Percentiles rank a stretch among this genome's conserved stretches.
These are phyloP conservation scores for Drosophila willistoni DNA, from an alignment of 1,140 invertebrate species.

Conservation along the genomic window DNA sequence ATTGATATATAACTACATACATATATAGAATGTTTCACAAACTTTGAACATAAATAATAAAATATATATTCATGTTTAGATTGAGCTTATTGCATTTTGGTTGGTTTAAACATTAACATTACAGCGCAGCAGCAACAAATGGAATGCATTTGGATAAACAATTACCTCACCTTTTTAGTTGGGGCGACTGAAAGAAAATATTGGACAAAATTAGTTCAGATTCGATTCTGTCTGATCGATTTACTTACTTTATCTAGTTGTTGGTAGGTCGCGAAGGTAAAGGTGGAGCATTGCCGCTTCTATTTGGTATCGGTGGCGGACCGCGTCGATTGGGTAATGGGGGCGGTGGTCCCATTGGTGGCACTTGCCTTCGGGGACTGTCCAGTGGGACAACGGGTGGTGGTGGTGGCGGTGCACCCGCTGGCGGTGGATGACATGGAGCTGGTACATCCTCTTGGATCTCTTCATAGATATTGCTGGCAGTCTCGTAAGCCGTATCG, in stretches of 20 bases:
- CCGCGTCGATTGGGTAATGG: slow-evolving; percentile 87
- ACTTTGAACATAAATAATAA: slow-evolving; percentile 18
- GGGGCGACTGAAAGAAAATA: neutral
- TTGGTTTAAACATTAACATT: slow-evolving; percentile 58
- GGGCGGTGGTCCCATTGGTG: slow-evolving; percentile 84
- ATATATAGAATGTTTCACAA: slow-evolving; percentile 6
- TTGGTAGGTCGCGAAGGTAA: slow-evolving; percentile 74
- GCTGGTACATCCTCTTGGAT: slow-evolving; percentile 74
- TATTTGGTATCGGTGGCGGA: slow-evolving; percentile 86
- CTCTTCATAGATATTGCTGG: slow-evolving; percentile 75
- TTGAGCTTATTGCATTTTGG: slow-evolving; percentile 21
- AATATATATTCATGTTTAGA: slow-evolving; percentile 55
- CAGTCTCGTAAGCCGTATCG: slow-evolving; percentile 59
- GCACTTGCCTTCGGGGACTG: slow-evolving; percentile 59
- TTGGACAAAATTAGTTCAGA: neutral
- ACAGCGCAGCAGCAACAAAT: slow-evolving; percentile 43
- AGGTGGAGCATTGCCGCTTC: slow-evolving; percentile 83
- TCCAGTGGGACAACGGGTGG: neutral
- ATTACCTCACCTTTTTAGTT: neutral
- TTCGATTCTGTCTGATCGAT: neutral
- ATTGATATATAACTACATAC: neutral
- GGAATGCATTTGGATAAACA: slow-evolving; percentile 51
- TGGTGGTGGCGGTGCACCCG: slow-evolving; percentile 52
- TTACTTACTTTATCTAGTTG: slow-evolving; percentile 51
- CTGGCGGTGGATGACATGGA: slow-evolving; percentile 70